These are phyloP conservation scores for Meda fulgida DNA, from an alignment of 2,797 vertebrate species.

Conservation along the genomic window DNA sequence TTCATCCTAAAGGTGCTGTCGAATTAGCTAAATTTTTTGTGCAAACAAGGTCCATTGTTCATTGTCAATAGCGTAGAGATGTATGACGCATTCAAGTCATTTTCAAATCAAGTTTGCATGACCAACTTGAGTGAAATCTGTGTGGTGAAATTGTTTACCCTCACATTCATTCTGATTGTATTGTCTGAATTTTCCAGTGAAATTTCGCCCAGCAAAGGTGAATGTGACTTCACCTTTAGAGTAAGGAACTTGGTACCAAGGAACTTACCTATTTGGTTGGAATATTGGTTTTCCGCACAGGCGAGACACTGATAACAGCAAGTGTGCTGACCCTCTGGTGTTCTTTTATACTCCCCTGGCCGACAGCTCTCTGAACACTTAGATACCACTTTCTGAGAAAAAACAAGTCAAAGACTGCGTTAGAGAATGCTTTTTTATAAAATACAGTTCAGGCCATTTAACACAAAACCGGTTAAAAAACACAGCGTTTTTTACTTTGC, in stretches of 20 bases:
- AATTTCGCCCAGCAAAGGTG: background rate
- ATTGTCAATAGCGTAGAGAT: background rate
- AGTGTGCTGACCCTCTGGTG: conserved; percentile 82
- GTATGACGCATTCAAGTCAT: background rate
- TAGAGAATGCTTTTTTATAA: background rate
- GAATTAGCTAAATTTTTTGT: background rate
- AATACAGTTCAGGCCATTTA: background rate
- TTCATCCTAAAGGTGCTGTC: background rate
- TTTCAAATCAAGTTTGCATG: background rate
- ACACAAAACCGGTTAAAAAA: no score
- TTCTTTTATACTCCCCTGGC: conserved; percentile 87
- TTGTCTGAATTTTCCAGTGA: background rate
- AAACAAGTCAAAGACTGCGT: conserved; percentile 12
- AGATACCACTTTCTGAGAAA: conserved; percentile 78
- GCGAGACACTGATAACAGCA: conserved; percentile 89
- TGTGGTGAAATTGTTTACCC: background rate
- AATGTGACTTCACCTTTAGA: background rate
- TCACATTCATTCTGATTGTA: background rate
- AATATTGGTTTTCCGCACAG: conserved; percentile 87
- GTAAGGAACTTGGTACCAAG: background rate
- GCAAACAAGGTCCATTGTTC: background rate
- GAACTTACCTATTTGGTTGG: conserved; percentile 79
- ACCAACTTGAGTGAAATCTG: background rate
- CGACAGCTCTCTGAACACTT: conserved; percentile 83
- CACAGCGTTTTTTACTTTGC: conserved; percentile 62